phyloP scores from a whole-genome alignment of 2,113 vertebrate species.

The Engystomops pustulosus region DNA sequence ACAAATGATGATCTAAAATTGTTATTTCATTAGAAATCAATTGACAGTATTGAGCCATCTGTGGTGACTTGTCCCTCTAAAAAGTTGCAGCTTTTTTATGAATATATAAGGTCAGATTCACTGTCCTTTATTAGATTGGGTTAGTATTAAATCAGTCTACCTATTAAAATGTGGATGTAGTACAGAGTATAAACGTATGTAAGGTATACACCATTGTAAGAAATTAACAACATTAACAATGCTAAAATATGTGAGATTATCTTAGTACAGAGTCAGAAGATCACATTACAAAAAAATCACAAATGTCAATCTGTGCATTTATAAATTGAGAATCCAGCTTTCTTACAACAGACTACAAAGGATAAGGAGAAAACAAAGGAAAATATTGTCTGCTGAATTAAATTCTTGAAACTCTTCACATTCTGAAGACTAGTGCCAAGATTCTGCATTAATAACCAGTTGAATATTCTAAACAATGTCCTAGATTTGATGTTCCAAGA shows the following conservation, averaged over 20 bases:
- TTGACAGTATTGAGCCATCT: too few species aligned
- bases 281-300: not conserved
- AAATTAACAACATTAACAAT: not conserved
- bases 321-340: not conserved
- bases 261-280: not conserved
- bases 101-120: too few species aligned
- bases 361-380: conserved; percentile 11
- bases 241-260: not conserved
- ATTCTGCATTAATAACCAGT: not conserved
- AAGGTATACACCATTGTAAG: not conserved
- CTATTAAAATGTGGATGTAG: not conserved
- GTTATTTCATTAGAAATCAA: too few species aligned
- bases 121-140: not conserved
- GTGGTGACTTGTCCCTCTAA: too few species aligned
- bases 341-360: not conserved
- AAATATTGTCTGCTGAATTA: conserved; percentile 31
- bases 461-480: conserved; percentile 23
- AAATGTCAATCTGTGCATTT: not conserved
- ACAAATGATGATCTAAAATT: too few species aligned
- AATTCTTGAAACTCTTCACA: conserved; percentile 46
- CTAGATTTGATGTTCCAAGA: not conserved
- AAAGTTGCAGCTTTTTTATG: too few species aligned
- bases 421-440: conserved; percentile 27
- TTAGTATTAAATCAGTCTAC: not conserved
- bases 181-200: not conserved